These are phyloP conservation scores for Muscina levida DNA, from an alignment of 2,888 invertebrate species.

Conservation along the genomic window DNA sequence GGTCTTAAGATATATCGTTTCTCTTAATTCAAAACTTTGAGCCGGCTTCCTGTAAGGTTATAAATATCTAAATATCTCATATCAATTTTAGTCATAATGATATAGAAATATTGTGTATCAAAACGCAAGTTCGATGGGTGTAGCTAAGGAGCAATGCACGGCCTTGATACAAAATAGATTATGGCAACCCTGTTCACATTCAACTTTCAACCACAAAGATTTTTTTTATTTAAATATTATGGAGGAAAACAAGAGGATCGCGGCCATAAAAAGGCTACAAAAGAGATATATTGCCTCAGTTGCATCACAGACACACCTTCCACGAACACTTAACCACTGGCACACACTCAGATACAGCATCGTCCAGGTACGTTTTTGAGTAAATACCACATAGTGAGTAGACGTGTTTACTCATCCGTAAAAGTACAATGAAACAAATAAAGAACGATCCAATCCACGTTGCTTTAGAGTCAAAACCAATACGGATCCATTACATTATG, in stretches of 20 bases:
- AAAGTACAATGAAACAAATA: not conserved
- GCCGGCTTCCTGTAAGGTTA: too few species aligned
- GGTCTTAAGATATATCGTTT: too few species aligned
- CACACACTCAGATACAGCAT: not conserved
- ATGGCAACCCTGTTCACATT: too few species aligned
- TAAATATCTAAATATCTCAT: too few species aligned
- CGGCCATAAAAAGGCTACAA: slow-evolving; percentile 76
- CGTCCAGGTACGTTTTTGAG: slow-evolving; percentile 1
- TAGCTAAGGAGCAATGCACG: too few species aligned
- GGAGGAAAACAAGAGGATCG: slow-evolving; percentile 69
- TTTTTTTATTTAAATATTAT: slow-evolving; percentile 67
- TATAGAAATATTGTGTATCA: too few species aligned
- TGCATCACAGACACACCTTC: slow-evolving; percentile 66
- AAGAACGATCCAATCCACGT: slow-evolving; percentile 20
- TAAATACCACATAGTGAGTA: not conserved
- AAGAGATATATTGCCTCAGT: slow-evolving; percentile 77
- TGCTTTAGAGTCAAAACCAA: slow-evolving; percentile 13
- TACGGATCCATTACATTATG: slow-evolving; percentile 31
- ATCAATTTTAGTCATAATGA: too few species aligned
- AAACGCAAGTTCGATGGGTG: too few species aligned
- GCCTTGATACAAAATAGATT: too few species aligned
- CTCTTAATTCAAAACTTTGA: too few species aligned
- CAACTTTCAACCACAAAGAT: slow-evolving; percentile 55
- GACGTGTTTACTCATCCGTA: slow-evolving; percentile 3
- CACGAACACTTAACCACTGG: slow-evolving; percentile 8